Percentiles rank a stretch among this genome's conserved stretches.
phyloP scores from a whole-genome alignment of 2,797 vertebrate species.

The Brachyalestes nurse region DNA sequence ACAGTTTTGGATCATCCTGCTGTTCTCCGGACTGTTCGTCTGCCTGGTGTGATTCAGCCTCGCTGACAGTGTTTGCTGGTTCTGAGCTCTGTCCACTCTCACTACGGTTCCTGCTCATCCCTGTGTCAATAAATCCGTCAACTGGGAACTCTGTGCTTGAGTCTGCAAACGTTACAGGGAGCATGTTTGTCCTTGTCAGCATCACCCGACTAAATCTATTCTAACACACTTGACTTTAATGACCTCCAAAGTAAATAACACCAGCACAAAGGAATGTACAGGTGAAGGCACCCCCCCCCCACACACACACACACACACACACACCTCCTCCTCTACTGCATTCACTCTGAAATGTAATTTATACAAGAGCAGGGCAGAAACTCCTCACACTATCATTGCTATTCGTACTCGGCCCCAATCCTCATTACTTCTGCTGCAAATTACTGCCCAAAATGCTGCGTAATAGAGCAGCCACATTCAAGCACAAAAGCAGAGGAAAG shows the following conservation, averaged over 20 bases:
- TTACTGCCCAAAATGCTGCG: slow-evolving; percentile 54
- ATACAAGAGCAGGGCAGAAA: slow-evolving; percentile 55
- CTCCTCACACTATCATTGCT: slow-evolving; percentile 64
- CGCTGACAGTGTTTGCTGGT: too few relatives aligned
- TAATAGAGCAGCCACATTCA: slow-evolving; percentile 33
- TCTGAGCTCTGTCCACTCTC: too few relatives aligned
- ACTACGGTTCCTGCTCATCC: too few relatives aligned
- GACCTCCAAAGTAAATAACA: not conserved
- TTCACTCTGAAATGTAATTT: slow-evolving; percentile 56
- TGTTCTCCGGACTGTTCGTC: too few relatives aligned
- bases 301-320: too few relatives aligned
- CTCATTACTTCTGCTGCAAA: slow-evolving; percentile 66
- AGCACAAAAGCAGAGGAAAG: slow-evolving; percentile 16
- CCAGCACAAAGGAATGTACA: slow-evolving; percentile 10
- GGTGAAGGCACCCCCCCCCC: too few relatives aligned
- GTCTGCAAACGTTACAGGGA: too few relatives aligned
- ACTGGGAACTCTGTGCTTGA: too few relatives aligned
- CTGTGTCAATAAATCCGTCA: too few relatives aligned
- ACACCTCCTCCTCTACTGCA: slow-evolving; percentile 17
- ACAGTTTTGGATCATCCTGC: too few relatives aligned
- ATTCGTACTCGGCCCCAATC: slow-evolving; percentile 62
- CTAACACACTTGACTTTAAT: not conserved
- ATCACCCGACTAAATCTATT: not conserved
- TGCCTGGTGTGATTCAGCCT: too few relatives aligned
- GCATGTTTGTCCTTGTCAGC: not conserved